Evolutionary conservation across 2,888 invertebrate genomes (phyloP).

Genomic region (Cotesia congregata): DNA sequence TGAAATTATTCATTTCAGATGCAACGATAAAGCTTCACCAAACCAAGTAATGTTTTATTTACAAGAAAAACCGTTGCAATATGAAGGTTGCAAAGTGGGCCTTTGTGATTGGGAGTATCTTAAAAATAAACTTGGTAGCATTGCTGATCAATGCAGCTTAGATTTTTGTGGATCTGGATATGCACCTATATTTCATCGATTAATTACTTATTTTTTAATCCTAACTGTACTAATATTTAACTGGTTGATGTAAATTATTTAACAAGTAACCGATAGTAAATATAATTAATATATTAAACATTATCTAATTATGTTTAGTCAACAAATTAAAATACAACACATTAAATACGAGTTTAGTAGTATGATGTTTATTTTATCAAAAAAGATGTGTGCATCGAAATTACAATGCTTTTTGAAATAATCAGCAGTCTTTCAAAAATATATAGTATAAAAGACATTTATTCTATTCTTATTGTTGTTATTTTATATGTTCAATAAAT

Average conservation of each 20-base stretch:
- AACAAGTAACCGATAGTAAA: not conserved
- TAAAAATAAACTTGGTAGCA: slow-evolving; percentile 73
- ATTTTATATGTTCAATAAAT: not conserved
- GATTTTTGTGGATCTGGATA: slow-evolving; percentile 73
- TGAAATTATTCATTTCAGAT: slow-evolving; percentile 68
- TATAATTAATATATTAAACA: not conserved
- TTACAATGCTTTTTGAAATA: not conserved
- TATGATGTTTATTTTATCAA: not conserved
- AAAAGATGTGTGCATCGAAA: not conserved
- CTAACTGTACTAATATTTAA: slow-evolving; percentile 32
- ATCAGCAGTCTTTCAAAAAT: not conserved
- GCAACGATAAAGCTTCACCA: slow-evolving; percentile 67
- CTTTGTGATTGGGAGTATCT: slow-evolving; percentile 83
- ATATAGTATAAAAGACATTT: not conserved
- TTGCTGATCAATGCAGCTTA: slow-evolving; percentile 74
- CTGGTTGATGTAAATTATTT: not conserved
- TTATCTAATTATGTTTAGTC: too few species aligned
- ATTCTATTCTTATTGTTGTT: not conserved
- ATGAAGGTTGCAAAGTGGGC: slow-evolving; percentile 82
- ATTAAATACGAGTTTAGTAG: not conserved
- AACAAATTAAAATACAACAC: not conserved
- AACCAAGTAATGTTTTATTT: slow-evolving; percentile 79
- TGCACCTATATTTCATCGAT: slow-evolving; percentile 41
- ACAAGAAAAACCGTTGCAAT: slow-evolving; percentile 79
- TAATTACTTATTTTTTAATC: slow-evolving; percentile 29